phyloP scores from a whole-genome alignment of 2,113 vertebrate species.

The Neolamprologus cancellatus region DNA sequence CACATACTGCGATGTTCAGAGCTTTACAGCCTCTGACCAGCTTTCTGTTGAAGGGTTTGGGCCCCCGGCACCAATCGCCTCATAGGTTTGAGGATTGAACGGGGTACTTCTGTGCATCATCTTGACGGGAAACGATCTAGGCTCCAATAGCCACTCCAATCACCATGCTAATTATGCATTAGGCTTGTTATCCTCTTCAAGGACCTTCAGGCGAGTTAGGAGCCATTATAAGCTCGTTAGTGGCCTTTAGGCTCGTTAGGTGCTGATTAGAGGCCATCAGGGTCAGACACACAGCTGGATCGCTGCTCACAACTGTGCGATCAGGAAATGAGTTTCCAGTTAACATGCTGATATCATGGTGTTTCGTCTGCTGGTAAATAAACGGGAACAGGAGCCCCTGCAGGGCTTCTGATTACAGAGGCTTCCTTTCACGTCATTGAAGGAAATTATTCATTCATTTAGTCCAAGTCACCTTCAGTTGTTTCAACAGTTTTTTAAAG shows the following conservation, averaged over 20 bases:
- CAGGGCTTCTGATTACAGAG: not conserved
- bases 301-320: not conserved
- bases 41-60: not conserved
- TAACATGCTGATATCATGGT: not conserved
- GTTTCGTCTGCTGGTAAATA: not conserved
- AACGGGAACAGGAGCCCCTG: not conserved
- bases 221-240: conserved; percentile 11
- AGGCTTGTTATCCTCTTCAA: not conserved
- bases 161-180: conserved; percentile 10
- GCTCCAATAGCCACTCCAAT: not conserved
- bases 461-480: not conserved
- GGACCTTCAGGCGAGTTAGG: not conserved
- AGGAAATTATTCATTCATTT: not conserved
- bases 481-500: not conserved
- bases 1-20: not conserved
- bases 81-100: not conserved
- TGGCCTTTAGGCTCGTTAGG: not conserved
- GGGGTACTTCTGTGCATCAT: not conserved
- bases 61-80: not conserved
- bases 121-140: not conserved
- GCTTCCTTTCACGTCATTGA: not conserved
- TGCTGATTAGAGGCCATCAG: conserved; percentile 22
- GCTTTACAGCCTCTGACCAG: not conserved
- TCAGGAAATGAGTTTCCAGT: conserved; percentile 22
- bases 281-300: not conserved